Percentiles rank a stretch among this genome's conserved stretches.
phyloP scores from a whole-genome alignment of 2,797 vertebrate genomes.

The Parauchenoglanis punctatus region DNA sequence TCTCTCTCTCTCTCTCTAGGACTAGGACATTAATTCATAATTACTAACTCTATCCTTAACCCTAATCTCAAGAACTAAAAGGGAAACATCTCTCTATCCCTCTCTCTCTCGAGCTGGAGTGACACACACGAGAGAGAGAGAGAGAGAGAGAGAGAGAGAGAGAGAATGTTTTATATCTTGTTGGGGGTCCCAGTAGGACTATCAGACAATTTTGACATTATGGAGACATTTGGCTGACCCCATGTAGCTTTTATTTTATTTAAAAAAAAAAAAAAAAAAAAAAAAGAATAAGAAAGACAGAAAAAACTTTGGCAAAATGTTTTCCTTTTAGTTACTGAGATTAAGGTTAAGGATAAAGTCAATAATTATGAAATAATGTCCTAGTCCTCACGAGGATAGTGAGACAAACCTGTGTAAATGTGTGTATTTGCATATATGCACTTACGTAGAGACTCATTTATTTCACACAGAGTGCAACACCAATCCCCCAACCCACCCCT shows the following conservation, averaged over 20 bases:
- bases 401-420: not conserved
- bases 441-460: slow-evolving; percentile 1
- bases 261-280: too few relatives aligned
- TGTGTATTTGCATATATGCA: slow-evolving; percentile 21
- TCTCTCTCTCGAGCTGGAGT: too few relatives aligned
- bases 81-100: too few relatives aligned
- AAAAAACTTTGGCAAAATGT: not conserved
- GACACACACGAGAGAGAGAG: not conserved
- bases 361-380: not conserved
- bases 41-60: too few relatives aligned
- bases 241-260: not conserved
- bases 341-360: not conserved
- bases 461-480: slow-evolving; percentile 6
- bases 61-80: too few relatives aligned
- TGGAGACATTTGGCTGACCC: not conserved
- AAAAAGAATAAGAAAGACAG: not conserved
- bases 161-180: not conserved
- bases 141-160: too few relatives aligned
- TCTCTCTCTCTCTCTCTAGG: not conserved
- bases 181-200: not conserved
- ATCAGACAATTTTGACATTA: not conserved
- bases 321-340: not conserved
- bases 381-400: too few relatives aligned
- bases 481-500: not conserved
- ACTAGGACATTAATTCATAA: too few relatives aligned